Evolutionary conservation across 2,113 vertebrate species (phyloP).

Genomic region (Scalopus aquaticus): DNA sequence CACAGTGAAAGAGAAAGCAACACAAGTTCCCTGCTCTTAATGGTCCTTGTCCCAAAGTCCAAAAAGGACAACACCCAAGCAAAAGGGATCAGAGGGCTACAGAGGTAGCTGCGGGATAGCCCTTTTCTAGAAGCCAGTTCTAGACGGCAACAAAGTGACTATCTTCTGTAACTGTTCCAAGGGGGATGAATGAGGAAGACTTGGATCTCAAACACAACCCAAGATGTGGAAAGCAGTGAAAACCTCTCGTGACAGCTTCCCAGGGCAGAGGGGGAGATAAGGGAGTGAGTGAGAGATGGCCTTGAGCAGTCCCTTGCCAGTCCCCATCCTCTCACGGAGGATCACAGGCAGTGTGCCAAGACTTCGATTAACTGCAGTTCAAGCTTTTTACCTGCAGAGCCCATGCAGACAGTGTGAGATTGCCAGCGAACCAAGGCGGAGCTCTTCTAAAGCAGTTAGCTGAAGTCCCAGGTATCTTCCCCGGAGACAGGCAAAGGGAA

Average conservation of each 20-base stretch:
- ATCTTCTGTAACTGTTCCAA: slow-evolving; percentile 19
- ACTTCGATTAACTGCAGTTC: neutral
- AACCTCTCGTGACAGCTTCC: neutral
- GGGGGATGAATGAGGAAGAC: neutral
- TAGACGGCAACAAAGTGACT: neutral
- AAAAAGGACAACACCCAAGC: neutral
- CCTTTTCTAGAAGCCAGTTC: neutral
- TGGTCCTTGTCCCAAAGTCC: neutral
- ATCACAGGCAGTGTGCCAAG: neutral
- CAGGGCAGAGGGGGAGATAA: neutral
- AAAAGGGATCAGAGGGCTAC: neutral
- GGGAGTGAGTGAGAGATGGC: neutral
- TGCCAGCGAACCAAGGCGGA: neutral
- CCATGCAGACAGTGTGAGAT: neutral
- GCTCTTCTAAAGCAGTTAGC: neutral
- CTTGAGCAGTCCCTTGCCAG: neutral
- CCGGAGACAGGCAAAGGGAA: neutral
- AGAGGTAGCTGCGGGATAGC: neutral
- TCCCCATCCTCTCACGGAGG: neutral
- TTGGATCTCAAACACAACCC: neutral
- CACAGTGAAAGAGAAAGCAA: neutral
- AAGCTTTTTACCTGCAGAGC: neutral
- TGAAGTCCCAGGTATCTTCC: neutral
- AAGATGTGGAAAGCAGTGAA: neutral
- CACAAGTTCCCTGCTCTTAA: neutral